phyloP scores from a whole-genome alignment of 2,113 vertebrate genomes.

The Chloropsis hardwickii region DNA sequence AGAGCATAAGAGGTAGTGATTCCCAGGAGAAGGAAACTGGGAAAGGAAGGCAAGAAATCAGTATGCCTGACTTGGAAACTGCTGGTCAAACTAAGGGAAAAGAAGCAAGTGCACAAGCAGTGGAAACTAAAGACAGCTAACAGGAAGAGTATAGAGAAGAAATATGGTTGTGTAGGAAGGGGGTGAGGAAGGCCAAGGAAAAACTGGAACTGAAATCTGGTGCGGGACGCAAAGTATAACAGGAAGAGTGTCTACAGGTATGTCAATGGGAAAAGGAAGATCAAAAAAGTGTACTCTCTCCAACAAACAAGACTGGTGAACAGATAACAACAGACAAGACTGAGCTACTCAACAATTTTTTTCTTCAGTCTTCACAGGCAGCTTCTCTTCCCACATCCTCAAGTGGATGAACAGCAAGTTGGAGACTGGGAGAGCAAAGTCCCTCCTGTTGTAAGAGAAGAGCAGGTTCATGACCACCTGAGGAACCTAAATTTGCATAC shows the following conservation, averaged over 20 bases:
- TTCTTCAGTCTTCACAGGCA: not conserved
- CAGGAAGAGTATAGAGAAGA: not conserved
- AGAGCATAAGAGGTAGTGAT: not conserved
- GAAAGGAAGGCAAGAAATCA: not conserved
- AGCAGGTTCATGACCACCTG: not conserved
- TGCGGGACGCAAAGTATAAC: not conserved
- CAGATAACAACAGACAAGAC: not conserved
- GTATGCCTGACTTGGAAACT: not conserved
- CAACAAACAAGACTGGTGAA: not conserved
- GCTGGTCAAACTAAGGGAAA: not conserved
- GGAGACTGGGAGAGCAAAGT: not conserved
- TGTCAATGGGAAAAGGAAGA: not conserved
- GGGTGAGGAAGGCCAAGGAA: not conserved
- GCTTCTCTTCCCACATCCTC: not conserved
- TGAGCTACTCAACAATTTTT: not conserved
- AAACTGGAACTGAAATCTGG: not conserved
- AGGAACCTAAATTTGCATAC: not conserved
- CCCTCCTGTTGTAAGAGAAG: not conserved
- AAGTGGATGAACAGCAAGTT: not conserved
- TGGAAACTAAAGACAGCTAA: not conserved
- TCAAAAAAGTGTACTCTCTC: not conserved
- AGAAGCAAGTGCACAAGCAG: not conserved
- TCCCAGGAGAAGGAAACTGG: not conserved
- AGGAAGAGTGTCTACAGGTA: not conserved
- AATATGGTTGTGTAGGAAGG: no score